Conservation (phyloP, 2,888 invertebrate genomes). For the Pogonocherus hispidulus region DNA sequence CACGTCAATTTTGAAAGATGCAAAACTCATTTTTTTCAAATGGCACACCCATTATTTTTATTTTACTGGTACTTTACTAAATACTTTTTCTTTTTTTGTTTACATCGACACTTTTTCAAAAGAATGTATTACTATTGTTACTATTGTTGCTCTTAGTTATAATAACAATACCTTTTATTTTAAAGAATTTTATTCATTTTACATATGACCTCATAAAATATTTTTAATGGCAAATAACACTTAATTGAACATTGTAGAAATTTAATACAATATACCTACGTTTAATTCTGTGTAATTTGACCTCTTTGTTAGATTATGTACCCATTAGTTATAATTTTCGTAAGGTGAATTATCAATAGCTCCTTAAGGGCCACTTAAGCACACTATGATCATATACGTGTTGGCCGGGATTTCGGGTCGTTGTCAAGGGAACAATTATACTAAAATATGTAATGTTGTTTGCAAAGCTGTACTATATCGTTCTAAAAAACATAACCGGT, state of each 20-base stretch:
- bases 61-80: too few species aligned
- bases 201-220: too few species aligned
- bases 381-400: constrained; percentile 59
- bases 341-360: constrained; percentile 58
- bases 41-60: too few species aligned
- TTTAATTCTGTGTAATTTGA: constrained; percentile 12
- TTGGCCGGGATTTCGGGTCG: constrained; percentile 52
- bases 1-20: too few species aligned
- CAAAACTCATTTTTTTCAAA: too few species aligned
- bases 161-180: too few species aligned
- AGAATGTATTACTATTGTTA: too few species aligned
- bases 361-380: constrained; percentile 60
- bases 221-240: too few species aligned
- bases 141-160: too few species aligned
- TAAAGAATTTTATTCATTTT: too few species aligned
- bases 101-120: too few species aligned
- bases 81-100: too few species aligned
- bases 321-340: constrained; percentile 57
- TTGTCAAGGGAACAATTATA: constrained; percentile 56
- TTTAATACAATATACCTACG: not conserved
- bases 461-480: constrained; percentile 74
- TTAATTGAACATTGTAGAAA: not conserved
- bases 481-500: constrained; percentile 30
- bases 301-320: constrained; percentile 40
- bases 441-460: constrained; percentile 58